Evolutionary conservation across 2,888 invertebrate genomes (phyloP), one percentile per base, ranked within the genome.

Genomic region (Acleris laterana): DNA sequence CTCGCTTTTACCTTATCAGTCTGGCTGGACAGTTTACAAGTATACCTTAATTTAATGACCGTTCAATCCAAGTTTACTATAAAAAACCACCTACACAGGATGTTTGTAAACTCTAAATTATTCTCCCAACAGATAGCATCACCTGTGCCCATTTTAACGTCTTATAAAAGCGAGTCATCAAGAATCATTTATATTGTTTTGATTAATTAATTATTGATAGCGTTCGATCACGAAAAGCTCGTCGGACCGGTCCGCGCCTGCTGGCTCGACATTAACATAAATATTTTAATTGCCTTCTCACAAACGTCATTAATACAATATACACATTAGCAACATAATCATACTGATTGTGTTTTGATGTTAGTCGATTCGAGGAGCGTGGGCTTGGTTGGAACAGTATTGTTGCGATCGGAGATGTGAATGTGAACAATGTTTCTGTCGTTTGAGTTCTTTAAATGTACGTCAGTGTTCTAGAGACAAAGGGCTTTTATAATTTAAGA

Each of bases 221-320:
- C 49, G 51, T 44, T 57, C 48, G 57, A 66, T 38, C 38, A 38
- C 38, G 38, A 64, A 59, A 55, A 66, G 61, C 82, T 75, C 74
- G 83, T 80, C 49, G 3, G 72, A 87, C 89, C 83, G 85, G 88
- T 87, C 76, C 73, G 79, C 64, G 77, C 72, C 75, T 74, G 75
- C 73, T 72, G 71, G 73, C 72, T 73, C 73, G 71, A 63, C 69
- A 90, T 90, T 89, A 89, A 83, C 90, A 89, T 90, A 88, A 89
- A 83, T 78, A 89, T 87, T 87, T 90, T 90, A 90, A 90, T 90
- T 88, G 88, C 84, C 76, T 69, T 66, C 76, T 61, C 66, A 66
- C 66, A 62, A 62, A 62, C 56, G 61, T 62, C 61, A 52, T 62
- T 66, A 66, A 66, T 69, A 69, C 68, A 69, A 63, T 62, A 72